Base-by-base conservation (phyloP, 2,797 vertebrate species). In the Galaxias olidus region DNA sequence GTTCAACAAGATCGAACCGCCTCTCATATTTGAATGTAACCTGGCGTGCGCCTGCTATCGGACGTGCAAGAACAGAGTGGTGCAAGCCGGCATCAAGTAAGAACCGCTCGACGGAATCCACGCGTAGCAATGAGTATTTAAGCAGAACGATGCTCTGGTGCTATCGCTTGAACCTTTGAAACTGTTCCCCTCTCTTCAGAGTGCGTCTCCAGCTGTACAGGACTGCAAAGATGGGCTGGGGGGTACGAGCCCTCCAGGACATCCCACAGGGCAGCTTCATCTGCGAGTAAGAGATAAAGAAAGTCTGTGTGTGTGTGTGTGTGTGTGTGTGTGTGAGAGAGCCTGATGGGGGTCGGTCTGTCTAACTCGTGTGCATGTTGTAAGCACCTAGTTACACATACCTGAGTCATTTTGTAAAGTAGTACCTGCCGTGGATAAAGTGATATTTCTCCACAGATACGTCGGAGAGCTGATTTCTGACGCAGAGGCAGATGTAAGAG, bases 221-320 rank as follows among this genome's bases (percentile, higher is more conserved):
- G 19, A 97, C 96, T 0, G 95, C 95, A 81, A 97, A 97, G 84
- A 96, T 96, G 96, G 96, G 96, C 19, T 96, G 96, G 96, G 95
- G 95, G 0, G 95, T 96, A 51, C 82, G 96, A 13, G 94, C 96
- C 0, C 85, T 96, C 75, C 96, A 96, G 80, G 93, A 95, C 59
- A 96, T 97, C 63, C 95, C 94, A 10, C 96, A 96, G 65, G 95
- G 95, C 10, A 95, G 94, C 71, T 96, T 96, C 87, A 96, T 96
- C 87, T 96, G 95, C 93, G 95, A 96, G 95, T 96, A 80, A 73
- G 89, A 75, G 9, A n/a, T n/a, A n/a, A n/a, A n/a, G n/a, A n/a
- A n/a, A n/a, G n/a, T n/a, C n/a, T n/a, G n/a, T n/a, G n/a, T n/a
- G n/a, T n/a, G n/a, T n/a, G n/a, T n/a, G n/a, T 46, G 0, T 4